Evolutionary conservation across 2,888 invertebrate genomes (phyloP), one percentile per base, ranked within the genome.

Genomic region (Orchesella flavescens): DNA sequence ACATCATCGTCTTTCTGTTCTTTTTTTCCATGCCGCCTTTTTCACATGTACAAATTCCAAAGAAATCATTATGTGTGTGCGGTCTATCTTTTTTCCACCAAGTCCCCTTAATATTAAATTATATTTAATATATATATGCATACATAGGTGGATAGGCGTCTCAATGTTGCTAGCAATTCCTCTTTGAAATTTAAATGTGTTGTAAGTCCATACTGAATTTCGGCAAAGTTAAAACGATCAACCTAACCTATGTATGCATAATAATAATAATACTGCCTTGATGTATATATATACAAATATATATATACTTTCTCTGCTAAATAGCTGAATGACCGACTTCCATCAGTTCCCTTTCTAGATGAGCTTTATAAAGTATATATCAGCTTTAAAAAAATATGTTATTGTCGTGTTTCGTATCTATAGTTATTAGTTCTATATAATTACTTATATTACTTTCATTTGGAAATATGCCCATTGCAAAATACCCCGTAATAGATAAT

Each of bases 401-500:
- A 5, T 59, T 61, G 24, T 34, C 34, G 34, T 34, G 34, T 34
- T 7, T 34, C 34, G 34, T 49, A 49, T 2, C 3, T 49, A 49
- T 72, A 57, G 21, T 49, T n/a, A 10, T 49, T 49, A 49, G 49
- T 49, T 21, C 19, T 46, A 43, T 72, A 43, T 73, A 46, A 21
- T 23, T 5, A 55, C 7, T 55, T 57, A 19, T 57, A 7, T 68
- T 17, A 23, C 71, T 72, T 72, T 61, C 23, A 73, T 66, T 63
- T 80, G 61, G 76, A 86, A 85, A 86, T 86, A 85, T 85, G 86
- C 85, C 86, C 86, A 86, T 82, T 86, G 85, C 86, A 83, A 83
- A 79, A 74, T 10, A 7, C 3, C n/a, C 49, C 49, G 15, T 49
- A 49, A 2, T 49, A 49, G 34, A 4, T n/a, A n/a, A n/a, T n/a